Evolutionary conservation across 92 coral and sea anemone genomes (phyloP).

Genomic region (Diadumene lineata): DNA sequence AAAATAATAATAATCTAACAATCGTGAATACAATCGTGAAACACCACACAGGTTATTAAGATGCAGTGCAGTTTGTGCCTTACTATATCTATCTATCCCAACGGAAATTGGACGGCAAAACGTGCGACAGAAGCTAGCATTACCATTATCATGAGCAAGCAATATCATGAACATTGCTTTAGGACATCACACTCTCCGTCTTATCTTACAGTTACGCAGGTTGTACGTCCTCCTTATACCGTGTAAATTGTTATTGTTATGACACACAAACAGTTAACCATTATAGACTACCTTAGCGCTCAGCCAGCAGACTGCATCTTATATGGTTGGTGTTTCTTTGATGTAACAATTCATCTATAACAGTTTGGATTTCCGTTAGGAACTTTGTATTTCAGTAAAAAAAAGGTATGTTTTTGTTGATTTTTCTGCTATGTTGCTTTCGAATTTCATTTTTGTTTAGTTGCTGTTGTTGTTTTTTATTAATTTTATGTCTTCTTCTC

Average conservation of each 20-base stretch:
- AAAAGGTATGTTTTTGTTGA: not conserved
- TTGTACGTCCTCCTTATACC: not conserved
- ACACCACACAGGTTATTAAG: not conserved
- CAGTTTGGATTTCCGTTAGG: too few relatives aligned
- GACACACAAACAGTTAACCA: not conserved
- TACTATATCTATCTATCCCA: not conserved
- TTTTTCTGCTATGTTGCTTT: too few relatives aligned
- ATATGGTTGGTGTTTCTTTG: too few relatives aligned
- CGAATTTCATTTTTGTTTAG: too few relatives aligned
- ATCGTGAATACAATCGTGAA: not conserved
- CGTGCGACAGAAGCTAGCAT: not conserved
- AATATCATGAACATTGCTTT: not conserved
- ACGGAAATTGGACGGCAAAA: not conserved
- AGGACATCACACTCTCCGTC: not conserved
- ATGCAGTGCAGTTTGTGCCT: not conserved
- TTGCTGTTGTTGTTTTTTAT: too few relatives aligned
- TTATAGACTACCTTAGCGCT: too few relatives aligned
- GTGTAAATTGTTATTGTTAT: not conserved
- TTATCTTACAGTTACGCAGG: conserved; percentile 5
- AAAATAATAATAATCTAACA: not conserved
- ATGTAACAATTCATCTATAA: not conserved
- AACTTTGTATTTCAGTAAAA: too few relatives aligned
- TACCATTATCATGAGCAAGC: not conserved
- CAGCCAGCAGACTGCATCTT: too few relatives aligned
- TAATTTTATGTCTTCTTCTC: too few relatives aligned